Base-by-base conservation (phyloP, 35 echinoderm and acorn worm species). In the Strongylocentrotus purpuratus region DNA sequence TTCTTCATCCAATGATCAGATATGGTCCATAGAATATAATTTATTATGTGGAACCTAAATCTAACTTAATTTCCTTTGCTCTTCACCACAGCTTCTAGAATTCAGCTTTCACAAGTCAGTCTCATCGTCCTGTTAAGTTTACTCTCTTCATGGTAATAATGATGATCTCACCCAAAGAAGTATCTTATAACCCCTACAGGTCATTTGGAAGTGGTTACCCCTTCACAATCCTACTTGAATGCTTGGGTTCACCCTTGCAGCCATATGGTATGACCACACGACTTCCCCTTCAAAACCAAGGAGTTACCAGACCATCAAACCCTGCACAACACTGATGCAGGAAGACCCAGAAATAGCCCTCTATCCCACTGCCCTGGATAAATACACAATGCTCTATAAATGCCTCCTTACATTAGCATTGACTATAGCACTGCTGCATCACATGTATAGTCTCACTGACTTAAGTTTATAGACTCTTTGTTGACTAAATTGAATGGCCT, bases 191-290 rank as follows among this genome's bases (percentile, higher is more conserved):
- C 25, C 65, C 20, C 25, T 22, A n/a, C 20, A 22, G 65, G 65
- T 78, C 65, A 78, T 28, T 78, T 78, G 65, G 65, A 78, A 78
- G 65, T n/a, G 65, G 65, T n/a, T 78, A 78, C 65, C 65, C 65
- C 28, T 28, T 78, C 22, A n/a, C 65, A 28, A 78, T 78, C 20
- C 65, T 78, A 15, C 22, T 78, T 28, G 25, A 78, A 78, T 31
- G 65, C 65, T 28, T 28, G 65, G 65, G 65, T 78, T 78, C 7
- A 78, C 22, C 18, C 65, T 78, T 78, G 65, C 20, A 78, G 65
- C 65, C 65, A 78, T 22, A 78, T 78, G 65, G 65, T n/a, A 18
- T 78, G 65, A 78, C 65, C 65, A 28, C 65, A 78, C n/a, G 65
- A 78, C 65, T 78, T 78, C 65, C 65, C 65, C 20, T 18, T 78